Evolutionary conservation across 2,888 invertebrate species (phyloP), one percentile per base, ranked within the genome.

Genomic region (Uloborus plumipes): DNA sequence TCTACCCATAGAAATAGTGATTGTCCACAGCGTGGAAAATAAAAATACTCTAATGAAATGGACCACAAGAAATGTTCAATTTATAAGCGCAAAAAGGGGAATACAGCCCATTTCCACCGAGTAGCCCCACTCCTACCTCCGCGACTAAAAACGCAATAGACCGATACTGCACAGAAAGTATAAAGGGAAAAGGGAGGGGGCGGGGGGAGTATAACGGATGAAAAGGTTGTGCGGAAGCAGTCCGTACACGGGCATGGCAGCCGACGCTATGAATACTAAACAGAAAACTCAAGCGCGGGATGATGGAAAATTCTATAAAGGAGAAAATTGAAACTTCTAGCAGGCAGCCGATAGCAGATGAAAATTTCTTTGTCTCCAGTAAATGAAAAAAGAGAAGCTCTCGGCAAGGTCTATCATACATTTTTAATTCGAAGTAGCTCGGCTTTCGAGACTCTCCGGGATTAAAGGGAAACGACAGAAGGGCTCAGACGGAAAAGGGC

Each of bases 231-330:
- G 64, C 18, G 16, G 64, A 31, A 31, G n/a, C n/a, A 53, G 53
- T 53, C 53, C 18, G 53, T 53, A 53, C 53, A 53, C 53, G 53
- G 53, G 53, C 53, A 18, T 18, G 7, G 53, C 18, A 31, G 66
- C 66, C 50, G 51, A 49, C 50, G 66, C 66, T 66, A 66, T 66
- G 66, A 66, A 66, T 66, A 66, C 66, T 66, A 66, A 66, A 22
- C 66, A 66, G 66, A 22, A 22, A 66, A 66, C 49, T 51, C 66
- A 15, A 22, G 66, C 22, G 66, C 66, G 15, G 22, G 66, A 66
- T 66, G 66, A 66, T 66, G 66, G 66, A 66, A 66, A 66, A 66
- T 66, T 66, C 66, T 66, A 66, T 66, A 66, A 66, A 7, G 66
- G 66, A 51, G 50, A 66, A 66, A 66, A 66, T 66, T 66, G 66